These are phyloP conservation scores for Hypothenemus hampei DNA, from an alignment of 1,140 invertebrate species.

Conservation along the genomic window DNA sequence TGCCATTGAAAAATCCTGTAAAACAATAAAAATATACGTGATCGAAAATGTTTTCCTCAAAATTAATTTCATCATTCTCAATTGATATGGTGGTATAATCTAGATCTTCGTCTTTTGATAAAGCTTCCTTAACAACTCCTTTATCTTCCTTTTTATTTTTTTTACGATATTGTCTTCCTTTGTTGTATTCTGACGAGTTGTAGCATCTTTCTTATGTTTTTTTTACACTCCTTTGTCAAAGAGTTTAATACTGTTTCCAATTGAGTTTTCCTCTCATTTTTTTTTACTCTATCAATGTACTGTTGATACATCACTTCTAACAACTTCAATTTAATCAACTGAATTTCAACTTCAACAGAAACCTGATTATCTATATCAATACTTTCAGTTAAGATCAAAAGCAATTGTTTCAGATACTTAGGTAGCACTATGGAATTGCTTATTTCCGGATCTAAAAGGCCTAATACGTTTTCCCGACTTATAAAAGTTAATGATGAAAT, in stretches of 20 bases:
- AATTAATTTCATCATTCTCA: conserved; percentile 11
- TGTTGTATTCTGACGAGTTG: not conserved
- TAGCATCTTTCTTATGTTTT: conserved; percentile 10
- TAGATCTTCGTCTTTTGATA: conserved; percentile 1
- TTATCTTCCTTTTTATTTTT: conserved; percentile 8
- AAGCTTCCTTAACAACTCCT: conserved; percentile 7
- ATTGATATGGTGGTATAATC: conserved; percentile 8
- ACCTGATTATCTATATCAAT: not conserved
- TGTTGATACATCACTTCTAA: conserved; percentile 26
- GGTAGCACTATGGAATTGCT: conserved; percentile 11
- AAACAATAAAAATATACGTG: conserved; percentile 26
- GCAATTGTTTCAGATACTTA: conserved; percentile 6
- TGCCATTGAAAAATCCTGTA: conserved; percentile 14
- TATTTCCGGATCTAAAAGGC: conserved; percentile 1
- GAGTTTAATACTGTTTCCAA: conserved; percentile 11
- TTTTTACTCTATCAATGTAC: conserved; percentile 9
- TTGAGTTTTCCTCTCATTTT: conserved; percentile 11
- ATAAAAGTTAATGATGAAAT: conserved; percentile 25
- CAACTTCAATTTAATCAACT: conserved; percentile 26
- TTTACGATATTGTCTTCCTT: not conserved
- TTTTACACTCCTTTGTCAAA: conserved; percentile 20
- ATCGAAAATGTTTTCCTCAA: conserved; percentile 27
- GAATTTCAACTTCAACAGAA: not conserved
- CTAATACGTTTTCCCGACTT: conserved; percentile 17
- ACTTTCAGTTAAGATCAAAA: conserved; percentile 11